phyloP scores from a whole-genome alignment of 92 coral and sea anemone genomes.

The Palythoa caribaeorum region DNA sequence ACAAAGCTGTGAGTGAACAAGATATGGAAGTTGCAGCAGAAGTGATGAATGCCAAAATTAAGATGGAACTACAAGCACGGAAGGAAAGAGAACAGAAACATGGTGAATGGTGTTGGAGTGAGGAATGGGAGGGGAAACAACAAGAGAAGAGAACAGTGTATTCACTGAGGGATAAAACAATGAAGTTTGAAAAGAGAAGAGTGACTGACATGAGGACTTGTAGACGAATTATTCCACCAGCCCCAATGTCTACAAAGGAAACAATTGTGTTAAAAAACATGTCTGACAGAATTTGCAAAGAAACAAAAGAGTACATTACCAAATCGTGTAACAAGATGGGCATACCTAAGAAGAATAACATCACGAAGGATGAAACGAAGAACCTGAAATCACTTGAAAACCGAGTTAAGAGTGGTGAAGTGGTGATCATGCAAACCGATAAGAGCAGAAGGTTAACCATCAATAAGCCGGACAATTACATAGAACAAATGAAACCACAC shows the following conservation, averaged over 20 bases:
- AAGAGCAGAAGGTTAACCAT: constrained; percentile 21
- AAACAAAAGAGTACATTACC: constrained; percentile 12
- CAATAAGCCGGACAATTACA: not conserved
- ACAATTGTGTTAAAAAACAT: constrained; percentile 16
- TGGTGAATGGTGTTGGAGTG: constrained; percentile 7
- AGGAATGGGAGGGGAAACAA: constrained; percentile 18
- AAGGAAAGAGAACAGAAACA: not conserved
- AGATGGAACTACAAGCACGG: constrained; percentile 8
- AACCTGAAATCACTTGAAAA: constrained; percentile 1
- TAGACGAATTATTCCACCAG: not conserved
- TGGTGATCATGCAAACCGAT: constrained; percentile 11
- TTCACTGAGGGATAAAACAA: not conserved
- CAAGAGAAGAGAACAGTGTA: constrained; percentile 20
- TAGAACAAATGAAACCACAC: not conserved
- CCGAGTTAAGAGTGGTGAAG: not conserved
- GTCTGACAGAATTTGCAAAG: not conserved
- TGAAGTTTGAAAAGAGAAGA: constrained; percentile 9
- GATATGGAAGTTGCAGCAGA: constrained; percentile 7
- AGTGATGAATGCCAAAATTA: constrained; percentile 6
- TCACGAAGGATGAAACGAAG: no score
- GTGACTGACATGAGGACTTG: not conserved
- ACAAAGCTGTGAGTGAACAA: constrained; percentile 22
- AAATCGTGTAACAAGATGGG: constrained; percentile 21
- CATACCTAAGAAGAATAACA: not conserved
- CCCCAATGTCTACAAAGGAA: constrained; percentile 11